These are phyloP conservation scores for Aleiodes testaceus DNA, from an alignment of 2,888 invertebrate genomes.

Conservation along the genomic window DNA sequence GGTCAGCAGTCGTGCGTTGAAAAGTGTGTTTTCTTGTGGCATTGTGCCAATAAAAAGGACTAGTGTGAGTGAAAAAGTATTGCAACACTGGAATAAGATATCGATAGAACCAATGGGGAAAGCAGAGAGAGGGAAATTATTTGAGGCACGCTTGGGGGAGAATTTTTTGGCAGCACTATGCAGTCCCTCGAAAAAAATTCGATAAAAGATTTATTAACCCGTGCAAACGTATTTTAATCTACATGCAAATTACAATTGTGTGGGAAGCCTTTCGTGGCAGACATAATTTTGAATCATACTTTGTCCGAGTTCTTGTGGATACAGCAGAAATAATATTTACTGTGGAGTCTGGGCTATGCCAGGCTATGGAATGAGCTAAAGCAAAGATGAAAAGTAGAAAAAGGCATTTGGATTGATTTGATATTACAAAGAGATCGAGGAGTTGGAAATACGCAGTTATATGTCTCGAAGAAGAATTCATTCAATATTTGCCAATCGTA, in stretches of 20 bases:
- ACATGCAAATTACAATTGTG: constrained; percentile 12
- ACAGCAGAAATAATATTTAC: constrained; percentile 32
- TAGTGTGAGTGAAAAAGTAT: not conserved
- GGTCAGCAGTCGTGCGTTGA: constrained; percentile 44
- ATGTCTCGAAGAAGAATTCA: constrained; percentile 27
- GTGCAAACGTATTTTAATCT: constrained; percentile 30
- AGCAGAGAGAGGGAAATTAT: constrained; percentile 9
- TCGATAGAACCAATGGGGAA: not conserved
- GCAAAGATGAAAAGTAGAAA: not conserved
- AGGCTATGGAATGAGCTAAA: not conserved
- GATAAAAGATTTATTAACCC: constrained; percentile 25
- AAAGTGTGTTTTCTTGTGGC: constrained; percentile 42
- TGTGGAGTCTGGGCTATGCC: constrained; percentile 3
- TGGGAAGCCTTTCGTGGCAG: constrained; percentile 5
- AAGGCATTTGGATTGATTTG: constrained; percentile 12
- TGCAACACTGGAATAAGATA: constrained; percentile 31
- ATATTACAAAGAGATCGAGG: constrained; percentile 8
- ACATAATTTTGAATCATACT: constrained; percentile 28
- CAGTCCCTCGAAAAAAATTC: not conserved
- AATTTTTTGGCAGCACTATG: constrained; percentile 5
- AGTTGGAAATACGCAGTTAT: not conserved
- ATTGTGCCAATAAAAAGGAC: constrained; percentile 33
- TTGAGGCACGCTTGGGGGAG: constrained; percentile 3
- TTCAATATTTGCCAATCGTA: constrained; percentile 36
- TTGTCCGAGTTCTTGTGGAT: constrained; percentile 2